phyloP scores from a whole-genome alignment of 2,888 invertebrate species.

The Lucinisca nassula region DNA sequence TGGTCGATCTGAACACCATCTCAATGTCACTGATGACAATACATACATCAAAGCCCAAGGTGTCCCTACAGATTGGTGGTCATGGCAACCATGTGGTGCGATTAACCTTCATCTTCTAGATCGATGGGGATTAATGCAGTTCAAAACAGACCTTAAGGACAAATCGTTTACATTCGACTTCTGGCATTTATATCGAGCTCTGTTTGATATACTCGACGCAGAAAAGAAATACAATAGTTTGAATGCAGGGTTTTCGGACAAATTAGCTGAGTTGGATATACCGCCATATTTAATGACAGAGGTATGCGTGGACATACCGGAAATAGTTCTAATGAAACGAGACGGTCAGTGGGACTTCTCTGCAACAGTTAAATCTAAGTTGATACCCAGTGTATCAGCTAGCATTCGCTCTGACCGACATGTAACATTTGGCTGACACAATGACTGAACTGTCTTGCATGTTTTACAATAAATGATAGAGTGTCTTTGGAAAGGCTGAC shows the following conservation, averaged over 20 bases:
- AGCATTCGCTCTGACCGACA: not conserved
- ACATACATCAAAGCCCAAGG: slow-evolving; percentile 23
- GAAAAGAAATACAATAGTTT: slow-evolving; percentile 74
- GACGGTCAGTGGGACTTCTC: slow-evolving; percentile 58
- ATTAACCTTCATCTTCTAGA: not conserved
- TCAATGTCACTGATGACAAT: slow-evolving; percentile 30
- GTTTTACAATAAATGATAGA: too few relatives aligned
- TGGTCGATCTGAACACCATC: slow-evolving; percentile 35
- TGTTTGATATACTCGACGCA: slow-evolving; percentile 73
- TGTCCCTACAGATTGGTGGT: not conserved
- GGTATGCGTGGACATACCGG: slow-evolving; percentile 67
- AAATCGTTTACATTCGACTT: slow-evolving; percentile 53
- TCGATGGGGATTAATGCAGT: slow-evolving; percentile 76
- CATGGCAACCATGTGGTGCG: not conserved
- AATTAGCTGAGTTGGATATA: slow-evolving; percentile 67
- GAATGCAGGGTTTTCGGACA: slow-evolving; percentile 69
- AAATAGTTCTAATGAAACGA: slow-evolving; percentile 67
- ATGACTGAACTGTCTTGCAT: too few relatives aligned
- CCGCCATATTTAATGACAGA: slow-evolving; percentile 75
- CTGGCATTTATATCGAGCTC: slow-evolving; percentile 72
- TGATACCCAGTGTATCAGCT: not conserved
- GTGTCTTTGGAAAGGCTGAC: too few relatives aligned
- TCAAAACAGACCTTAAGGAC: slow-evolving; percentile 49
- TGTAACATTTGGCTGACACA: too few relatives aligned
- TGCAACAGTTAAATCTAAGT: slow-evolving; percentile 47